These are phyloP conservation scores for Eubasilissa splendida DNA, from an alignment of 2,888 invertebrate species.

Conservation along the genomic window DNA sequence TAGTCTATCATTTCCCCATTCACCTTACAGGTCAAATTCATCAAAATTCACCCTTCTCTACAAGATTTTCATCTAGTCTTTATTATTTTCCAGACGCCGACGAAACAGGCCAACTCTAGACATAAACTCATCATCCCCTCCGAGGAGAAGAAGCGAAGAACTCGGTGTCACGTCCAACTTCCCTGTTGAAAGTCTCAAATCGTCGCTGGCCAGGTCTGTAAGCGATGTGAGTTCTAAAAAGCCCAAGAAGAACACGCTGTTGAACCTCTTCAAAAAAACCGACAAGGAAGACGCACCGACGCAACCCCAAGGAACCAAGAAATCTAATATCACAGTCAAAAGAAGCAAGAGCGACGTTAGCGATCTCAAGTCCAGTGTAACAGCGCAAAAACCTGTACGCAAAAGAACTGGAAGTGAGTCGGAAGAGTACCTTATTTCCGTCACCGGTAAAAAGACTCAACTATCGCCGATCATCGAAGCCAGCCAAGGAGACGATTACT, in stretches of 20 bases:
- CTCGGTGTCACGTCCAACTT: slow-evolving; percentile 61
- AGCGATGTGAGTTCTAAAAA: slow-evolving; percentile 73
- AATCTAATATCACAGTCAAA: slow-evolving; percentile 65
- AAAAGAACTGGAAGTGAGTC: slow-evolving; percentile 77
- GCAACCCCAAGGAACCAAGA: slow-evolving; percentile 57
- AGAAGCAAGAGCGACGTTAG: slow-evolving; percentile 79
- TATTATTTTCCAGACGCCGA: slow-evolving; percentile 34
- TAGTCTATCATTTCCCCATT: too few relatives aligned
- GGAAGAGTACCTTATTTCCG: slow-evolving; percentile 73
- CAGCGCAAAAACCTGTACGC: slow-evolving; percentile 68
- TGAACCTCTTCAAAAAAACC: slow-evolving; percentile 77
- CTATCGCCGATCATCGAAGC: slow-evolving; percentile 87
- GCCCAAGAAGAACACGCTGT: slow-evolving; percentile 76
- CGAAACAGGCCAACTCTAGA: slow-evolving; percentile 40
- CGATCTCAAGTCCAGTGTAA: slow-evolving; percentile 72
- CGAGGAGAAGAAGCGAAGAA: slow-evolving; percentile 74
- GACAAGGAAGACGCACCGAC: slow-evolving; percentile 70
- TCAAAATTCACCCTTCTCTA: slow-evolving; percentile 62
- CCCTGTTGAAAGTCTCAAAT: slow-evolving; percentile 60
- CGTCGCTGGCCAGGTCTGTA: slow-evolving; percentile 66
- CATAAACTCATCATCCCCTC: slow-evolving; percentile 59
- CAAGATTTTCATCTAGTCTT: not conserved
- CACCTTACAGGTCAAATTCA: too few relatives aligned
- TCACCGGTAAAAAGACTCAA: slow-evolving; percentile 77
- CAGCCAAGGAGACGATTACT: slow-evolving; percentile 81